These are phyloP conservation scores for Miniopterus natalensis DNA, from an alignment of 2,113 vertebrate genomes.

Conservation along the genomic window DNA sequence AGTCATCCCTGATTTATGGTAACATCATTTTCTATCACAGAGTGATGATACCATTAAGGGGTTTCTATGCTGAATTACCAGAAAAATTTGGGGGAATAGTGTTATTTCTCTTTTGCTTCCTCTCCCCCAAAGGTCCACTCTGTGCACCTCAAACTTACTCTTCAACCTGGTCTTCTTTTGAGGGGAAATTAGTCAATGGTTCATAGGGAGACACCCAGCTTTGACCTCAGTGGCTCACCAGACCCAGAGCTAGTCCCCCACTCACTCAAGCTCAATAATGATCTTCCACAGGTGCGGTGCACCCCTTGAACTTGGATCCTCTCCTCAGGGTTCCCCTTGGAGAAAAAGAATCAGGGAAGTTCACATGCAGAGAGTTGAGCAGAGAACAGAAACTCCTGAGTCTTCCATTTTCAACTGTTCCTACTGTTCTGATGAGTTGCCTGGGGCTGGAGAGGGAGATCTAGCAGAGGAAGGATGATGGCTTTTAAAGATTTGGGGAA, in stretches of 20 bases:
- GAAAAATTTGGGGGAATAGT: not conserved
- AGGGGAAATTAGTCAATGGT: conserved; percentile 7
- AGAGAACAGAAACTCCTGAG: conserved; percentile 21
- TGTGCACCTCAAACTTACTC: conserved; percentile 33
- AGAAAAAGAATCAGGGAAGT: conserved; percentile 7
- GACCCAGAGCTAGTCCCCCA: not conserved
- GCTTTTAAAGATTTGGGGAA: not conserved
- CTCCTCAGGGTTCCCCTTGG: not conserved
- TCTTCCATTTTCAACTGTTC: not conserved
- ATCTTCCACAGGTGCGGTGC: not conserved
- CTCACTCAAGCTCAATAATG: not conserved
- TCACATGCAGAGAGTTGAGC: not conserved
- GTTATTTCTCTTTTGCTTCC: conserved; percentile 46
- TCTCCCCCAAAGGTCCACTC: not conserved
- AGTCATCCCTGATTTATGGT: not conserved
- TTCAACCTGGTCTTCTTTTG: not conserved
- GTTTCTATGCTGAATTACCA: conserved; percentile 59
- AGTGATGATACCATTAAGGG: not conserved
- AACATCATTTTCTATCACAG: not conserved
- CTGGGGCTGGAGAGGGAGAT: not conserved
- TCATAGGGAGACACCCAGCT: not conserved
- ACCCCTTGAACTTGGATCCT: not conserved
- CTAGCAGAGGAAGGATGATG: not conserved
- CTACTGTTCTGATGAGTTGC: not conserved
- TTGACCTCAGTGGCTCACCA: not conserved